Evolutionary conservation across 1,140 invertebrate genomes (phyloP), one percentile per base, ranked within the genome.

Genomic region (Saccostrea glomerata): DNA sequence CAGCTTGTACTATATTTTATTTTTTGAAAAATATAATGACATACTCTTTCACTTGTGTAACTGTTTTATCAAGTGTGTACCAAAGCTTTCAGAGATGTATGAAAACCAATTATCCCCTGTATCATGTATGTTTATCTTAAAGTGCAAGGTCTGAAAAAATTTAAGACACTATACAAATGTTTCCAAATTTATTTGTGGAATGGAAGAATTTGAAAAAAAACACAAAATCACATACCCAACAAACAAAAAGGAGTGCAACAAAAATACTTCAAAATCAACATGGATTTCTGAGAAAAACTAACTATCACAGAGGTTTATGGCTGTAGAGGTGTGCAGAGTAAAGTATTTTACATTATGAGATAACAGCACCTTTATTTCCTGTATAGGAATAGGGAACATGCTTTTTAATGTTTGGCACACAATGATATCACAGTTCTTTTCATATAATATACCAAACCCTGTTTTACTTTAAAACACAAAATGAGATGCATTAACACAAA

Each of bases 351-450:
- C 25, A 77, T 6, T 30, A 36, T 36, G 25, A 77, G 12, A 77
- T 36, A 77, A 77, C 70, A 77, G 70, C 70, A 77, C 70, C 70
- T 77, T 77, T 77, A 77, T 77, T 11, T 30, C 70, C 70, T 30
- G 13, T 11, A 77, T 0, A 15, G 30, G 70, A 36, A 77, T 15
- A 25, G 30, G 60, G 70, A 17, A 73, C 70, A 77, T 77, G 70
- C 25, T 30, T 36, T 7, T 63, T 15, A 77, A 77, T 73, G 25
- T 77, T 77, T 77, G 70, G 70, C 70, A 77, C 70, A 77, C 70
- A 77, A 9, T 77, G 70, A 30, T 77, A 77, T 77, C 70, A 77
- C 70, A 77, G 70, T 36, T 63, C 15, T 17, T n/a, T 17, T 77
- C 13, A 36, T 36, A 13, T 47, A 47, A 47, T 25, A 30, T 13